Base-by-base conservation (phyloP, 1,140 invertebrate genomes). In the Hycleus phaleratus region DNA sequence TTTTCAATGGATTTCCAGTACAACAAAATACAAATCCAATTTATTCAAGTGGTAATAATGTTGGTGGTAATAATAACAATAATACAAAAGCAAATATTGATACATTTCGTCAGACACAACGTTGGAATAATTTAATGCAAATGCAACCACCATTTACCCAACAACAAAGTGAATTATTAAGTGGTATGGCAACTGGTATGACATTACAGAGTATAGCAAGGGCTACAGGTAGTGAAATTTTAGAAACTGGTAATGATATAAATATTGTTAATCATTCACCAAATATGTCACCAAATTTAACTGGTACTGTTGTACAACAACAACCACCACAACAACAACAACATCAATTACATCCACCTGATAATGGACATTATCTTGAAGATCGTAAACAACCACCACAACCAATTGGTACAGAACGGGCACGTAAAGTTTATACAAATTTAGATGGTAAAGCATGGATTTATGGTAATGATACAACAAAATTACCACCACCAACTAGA, bases 391-490 rank as follows among this genome's bases (percentile, higher is more conserved):
- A 83, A 62, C 85, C 85, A 26, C 86, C 85, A 26, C 81, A 85
- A 5, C 86, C 87, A 12, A 90, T 90, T 66, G 87, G 87, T 63
- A 89, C 83, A 0, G 86, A 87, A 71, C 78, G 86, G 65, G 82
- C 85, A 6, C 85, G 85, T 79, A 88, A 87, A 49, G 79, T 67
- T 58, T 66, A 73, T 72, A 55, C 67, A 25, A 75, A 73, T 10
- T 71, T 78, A 51, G 69, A 75, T 39, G 81, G 81, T 61, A 80
- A 79, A 47, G 80, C 79, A 66, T 82, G 82, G 78, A 81, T 83
- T 74, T 71, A 81, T 56, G 79, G 77, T 42, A 76, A 72, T 46
- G 78, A 80, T 18, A 18, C 18, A 25, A 49, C 60, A 3, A 80
- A 79, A 58, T 64, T 70, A 11, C 72, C 76, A 9, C 72, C 40